Percentiles rank a stretch among this genome's conserved stretches.
phyloP scores from a whole-genome alignment of 2,113 vertebrate genomes.

The Phalacrocorax pelagicus region DNA sequence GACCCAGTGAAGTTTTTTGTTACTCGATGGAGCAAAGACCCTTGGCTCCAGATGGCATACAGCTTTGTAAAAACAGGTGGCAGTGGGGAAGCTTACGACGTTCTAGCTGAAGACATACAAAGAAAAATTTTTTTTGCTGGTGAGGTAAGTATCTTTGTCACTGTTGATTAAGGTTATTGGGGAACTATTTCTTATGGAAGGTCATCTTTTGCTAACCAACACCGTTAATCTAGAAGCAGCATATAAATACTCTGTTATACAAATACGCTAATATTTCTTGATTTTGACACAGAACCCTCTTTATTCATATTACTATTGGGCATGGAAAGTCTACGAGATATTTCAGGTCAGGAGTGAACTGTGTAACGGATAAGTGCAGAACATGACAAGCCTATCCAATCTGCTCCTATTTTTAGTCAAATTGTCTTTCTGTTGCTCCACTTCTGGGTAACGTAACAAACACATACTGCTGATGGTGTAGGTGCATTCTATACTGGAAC shows the following conservation, averaged over 20 bases:
- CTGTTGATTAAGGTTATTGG: not conserved
- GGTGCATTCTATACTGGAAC: not conserved
- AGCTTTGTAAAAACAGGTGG: constrained; percentile 96
- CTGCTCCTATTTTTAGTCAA: not conserved
- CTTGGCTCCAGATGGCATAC: constrained; percentile 97
- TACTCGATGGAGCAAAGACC: constrained; percentile 90
- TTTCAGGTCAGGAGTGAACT: not conserved
- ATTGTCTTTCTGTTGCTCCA: not conserved
- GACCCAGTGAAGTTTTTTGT: constrained; percentile 89
- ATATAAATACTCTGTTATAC: not conserved
- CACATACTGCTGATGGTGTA: not conserved
- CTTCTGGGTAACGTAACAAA: not conserved
- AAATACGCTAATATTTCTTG: not conserved
- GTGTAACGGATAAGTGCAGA: not conserved
- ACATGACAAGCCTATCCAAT: not conserved
- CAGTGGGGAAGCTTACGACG: constrained; percentile 93
- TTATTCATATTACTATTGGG: not conserved
- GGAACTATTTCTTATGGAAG: not conserved
- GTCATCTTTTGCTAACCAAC: not conserved
- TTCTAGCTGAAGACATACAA: constrained; percentile 93
- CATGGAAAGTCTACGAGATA: not conserved
- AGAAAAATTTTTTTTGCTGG: constrained; percentile 94
- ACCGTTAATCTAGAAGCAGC: not conserved
- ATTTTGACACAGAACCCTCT: not conserved
- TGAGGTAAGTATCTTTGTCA: constrained; percentile 78